Percentiles rank a stretch among this genome's conserved stretches.
These are phyloP conservation scores for Andinoacara biseriatus DNA, from an alignment of 2,113 vertebrate genomes.

Conservation along the genomic window DNA sequence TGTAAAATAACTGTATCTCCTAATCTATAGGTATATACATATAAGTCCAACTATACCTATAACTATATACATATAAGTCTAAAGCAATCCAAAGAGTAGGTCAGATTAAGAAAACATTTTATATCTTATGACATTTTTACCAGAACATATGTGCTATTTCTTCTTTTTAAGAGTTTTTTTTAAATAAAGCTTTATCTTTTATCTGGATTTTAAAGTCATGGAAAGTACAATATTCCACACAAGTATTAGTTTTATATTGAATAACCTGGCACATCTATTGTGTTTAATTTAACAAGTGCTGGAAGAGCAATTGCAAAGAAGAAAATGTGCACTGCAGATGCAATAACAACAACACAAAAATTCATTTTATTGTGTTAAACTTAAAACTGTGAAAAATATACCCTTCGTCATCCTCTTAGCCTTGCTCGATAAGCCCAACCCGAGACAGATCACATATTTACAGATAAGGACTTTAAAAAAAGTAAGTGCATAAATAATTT, in stretches of 20 bases:
- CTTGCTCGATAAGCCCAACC: neutral
- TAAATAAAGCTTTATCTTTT: neutral
- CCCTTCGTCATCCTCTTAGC: neutral
- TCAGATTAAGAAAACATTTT: no score
- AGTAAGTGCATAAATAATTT: neutral
- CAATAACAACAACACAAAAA: neutral
- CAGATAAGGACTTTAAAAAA: neutral
- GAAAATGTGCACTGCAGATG: neutral
- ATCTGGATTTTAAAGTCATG: neutral
- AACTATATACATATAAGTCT: no score
- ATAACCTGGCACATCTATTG: neutral
- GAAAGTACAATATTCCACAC: neutral
- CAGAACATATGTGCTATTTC: neutral
- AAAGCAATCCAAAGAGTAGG: no score
- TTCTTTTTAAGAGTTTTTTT: neutral
- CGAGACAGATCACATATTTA: neutral
- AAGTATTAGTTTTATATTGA: neutral
- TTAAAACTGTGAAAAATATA: neutral
- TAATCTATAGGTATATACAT: no score
- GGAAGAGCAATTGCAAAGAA: neutral
- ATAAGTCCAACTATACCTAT: no score
- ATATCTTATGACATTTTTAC: neutral
- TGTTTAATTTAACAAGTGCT: neutral
- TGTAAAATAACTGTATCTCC: no score
- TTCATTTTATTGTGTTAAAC: neutral